Conservation (phyloP, 1,140 invertebrate genomes). For the Rhyzopertha dominica region DNA sequence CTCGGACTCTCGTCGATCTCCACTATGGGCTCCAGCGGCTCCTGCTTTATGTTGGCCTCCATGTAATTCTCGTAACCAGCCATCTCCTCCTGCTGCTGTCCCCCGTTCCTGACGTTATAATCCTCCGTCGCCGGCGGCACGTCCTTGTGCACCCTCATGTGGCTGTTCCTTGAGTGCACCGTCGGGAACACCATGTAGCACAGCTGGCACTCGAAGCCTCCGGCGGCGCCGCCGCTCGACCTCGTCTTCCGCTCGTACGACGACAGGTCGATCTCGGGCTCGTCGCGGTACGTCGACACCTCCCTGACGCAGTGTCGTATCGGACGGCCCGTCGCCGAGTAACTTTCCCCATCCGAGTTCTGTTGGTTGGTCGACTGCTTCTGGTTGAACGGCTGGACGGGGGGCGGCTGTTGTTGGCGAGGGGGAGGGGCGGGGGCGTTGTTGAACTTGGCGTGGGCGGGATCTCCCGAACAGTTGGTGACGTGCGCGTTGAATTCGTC, state of each 20-base stretch:
- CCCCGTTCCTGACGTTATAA: too few species aligned
- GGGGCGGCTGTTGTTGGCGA: slow-evolving; percentile 8
- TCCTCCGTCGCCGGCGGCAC: slow-evolving; percentile 12
- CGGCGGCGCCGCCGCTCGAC: slow-evolving; percentile 4
- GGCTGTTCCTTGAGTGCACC: slow-evolving; percentile 41
- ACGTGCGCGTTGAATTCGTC: slow-evolving; percentile 42
- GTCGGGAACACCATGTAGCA: slow-evolving; percentile 41
- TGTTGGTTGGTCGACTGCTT: slow-evolving; percentile 5
- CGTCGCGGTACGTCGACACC: slow-evolving; percentile 33
- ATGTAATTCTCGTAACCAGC: too few species aligned
- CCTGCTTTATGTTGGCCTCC: slow-evolving; percentile 30
- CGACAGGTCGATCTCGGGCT: slow-evolving; percentile 23
- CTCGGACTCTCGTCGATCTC: slow-evolving; percentile 39
- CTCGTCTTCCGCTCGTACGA: slow-evolving; percentile 14
- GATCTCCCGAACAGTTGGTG: slow-evolving; percentile 31
- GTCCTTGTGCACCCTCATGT: slow-evolving; percentile 42
- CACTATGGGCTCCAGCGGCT: slow-evolving; percentile 41
- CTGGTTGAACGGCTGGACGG: not conserved
- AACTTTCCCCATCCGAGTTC: slow-evolving; percentile 22
- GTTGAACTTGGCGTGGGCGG: slow-evolving; percentile 5
- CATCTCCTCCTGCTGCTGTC: not conserved
- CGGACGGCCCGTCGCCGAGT: slow-evolving; percentile 30
- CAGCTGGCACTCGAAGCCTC: slow-evolving; percentile 37
- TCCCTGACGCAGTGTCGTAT: slow-evolving; percentile 36
- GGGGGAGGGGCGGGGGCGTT: not conserved